phyloP scores from a whole-genome alignment of 1,140 invertebrate species.

The Maniola jurtina region DNA sequence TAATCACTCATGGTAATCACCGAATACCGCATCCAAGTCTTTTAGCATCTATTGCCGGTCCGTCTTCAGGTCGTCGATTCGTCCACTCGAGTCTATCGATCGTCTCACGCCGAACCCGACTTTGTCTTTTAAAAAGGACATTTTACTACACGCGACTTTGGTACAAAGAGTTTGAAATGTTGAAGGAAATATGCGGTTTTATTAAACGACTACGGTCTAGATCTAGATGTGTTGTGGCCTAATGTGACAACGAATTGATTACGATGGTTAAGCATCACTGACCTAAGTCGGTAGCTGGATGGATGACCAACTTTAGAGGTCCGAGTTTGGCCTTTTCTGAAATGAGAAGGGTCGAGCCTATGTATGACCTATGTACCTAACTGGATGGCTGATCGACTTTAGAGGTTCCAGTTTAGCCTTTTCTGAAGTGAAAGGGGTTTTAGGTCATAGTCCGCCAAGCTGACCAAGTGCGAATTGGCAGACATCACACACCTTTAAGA shows the following conservation, averaged over 20 bases:
- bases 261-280: no score
- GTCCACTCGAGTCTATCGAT: slow-evolving; percentile 43
- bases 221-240: background rate
- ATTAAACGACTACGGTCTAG: background rate
- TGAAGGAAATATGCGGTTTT: background rate
- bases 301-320: no score
- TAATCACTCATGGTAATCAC: background rate
- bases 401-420: no score
- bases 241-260: background rate
- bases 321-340: no score
- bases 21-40: slow-evolving; percentile 10
- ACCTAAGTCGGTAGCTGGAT: no score
- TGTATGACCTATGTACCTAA: no score
- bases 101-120: slow-evolving; percentile 31
- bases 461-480: no score
- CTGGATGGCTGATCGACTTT: no score
- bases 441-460: no score
- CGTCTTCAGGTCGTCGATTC: slow-evolving; percentile 52
- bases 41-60: background rate
- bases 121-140: slow-evolving; percentile 33
- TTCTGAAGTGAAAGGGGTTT: no score
- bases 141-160: slow-evolving; percentile 17
- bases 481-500: no score
- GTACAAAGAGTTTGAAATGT: background rate
- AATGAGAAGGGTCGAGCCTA: no score